phyloP scores from a whole-genome alignment of 2,888 invertebrate species.

The Orthosia gothica region DNA sequence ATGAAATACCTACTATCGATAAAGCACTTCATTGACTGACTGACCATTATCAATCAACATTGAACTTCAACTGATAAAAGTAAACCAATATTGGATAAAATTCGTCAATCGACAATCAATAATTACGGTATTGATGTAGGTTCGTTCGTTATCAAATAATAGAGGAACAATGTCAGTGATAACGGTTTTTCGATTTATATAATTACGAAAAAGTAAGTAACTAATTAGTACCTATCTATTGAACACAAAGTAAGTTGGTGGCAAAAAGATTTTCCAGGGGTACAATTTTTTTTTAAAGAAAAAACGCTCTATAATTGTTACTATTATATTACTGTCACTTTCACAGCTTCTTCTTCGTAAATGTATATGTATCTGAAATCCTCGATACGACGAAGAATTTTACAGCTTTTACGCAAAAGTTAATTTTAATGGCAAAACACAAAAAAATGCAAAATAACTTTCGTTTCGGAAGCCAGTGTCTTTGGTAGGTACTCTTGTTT shows the following conservation, averaged over 20 bases:
- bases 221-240: neutral
- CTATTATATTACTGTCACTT: too few relatives aligned
- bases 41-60: slow-evolving; percentile 35
- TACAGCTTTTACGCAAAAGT: too few relatives aligned
- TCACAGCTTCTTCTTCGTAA: too few relatives aligned
- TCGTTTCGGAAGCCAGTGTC: too few relatives aligned
- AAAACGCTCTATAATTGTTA: too few relatives aligned
- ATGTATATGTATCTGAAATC: too few relatives aligned
- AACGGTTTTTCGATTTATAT: slow-evolving; percentile 1
- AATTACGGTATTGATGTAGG: slow-evolving; percentile 42
- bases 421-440: too few relatives aligned
- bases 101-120: slow-evolving; percentile 24
- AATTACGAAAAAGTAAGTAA: neutral
- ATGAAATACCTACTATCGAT: slow-evolving; percentile 21
- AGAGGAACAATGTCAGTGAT: slow-evolving; percentile 20
- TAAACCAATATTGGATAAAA: slow-evolving; percentile 44
- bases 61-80: slow-evolving; percentile 40
- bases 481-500: too few relatives aligned
- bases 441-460: too few relatives aligned
- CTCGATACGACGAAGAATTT: too few relatives aligned
- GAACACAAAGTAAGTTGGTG: neutral
- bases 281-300: too few relatives aligned
- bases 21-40: slow-evolving; percentile 15
- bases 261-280: neutral
- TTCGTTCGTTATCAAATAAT: slow-evolving; percentile 33